Evolutionary conservation across 2,888 invertebrate genomes (phyloP).

Genomic region (Augochlorella aurata): DNA sequence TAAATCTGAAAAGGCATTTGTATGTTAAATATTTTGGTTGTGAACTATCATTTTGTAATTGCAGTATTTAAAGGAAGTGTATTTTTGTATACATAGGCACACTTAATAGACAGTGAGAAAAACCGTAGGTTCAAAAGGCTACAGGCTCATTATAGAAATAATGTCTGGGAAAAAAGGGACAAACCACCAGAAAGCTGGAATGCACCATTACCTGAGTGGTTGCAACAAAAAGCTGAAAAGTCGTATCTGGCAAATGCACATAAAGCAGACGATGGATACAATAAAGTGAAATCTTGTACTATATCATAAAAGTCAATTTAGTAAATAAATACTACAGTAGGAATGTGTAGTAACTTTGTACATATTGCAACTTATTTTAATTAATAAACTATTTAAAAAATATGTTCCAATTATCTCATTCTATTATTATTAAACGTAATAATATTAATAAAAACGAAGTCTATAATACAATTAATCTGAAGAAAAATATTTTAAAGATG

Average conservation of each 20-base stretch:
- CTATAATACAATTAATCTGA: too few species aligned
- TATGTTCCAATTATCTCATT: background rate
- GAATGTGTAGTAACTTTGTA: background rate
- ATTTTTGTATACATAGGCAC: conserved; percentile 82
- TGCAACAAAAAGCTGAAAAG: conserved; percentile 86
- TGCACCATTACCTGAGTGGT: conserved; percentile 90
- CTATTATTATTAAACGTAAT: too few species aligned
- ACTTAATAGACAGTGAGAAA: conserved; percentile 89
- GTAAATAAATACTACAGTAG: background rate
- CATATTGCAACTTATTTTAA: background rate
- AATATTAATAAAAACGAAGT: too few species aligned
- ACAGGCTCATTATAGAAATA: conserved; percentile 87
- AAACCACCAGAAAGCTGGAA: conserved; percentile 92
- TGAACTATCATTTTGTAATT: background rate
- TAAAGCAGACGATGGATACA: conserved; percentile 84
- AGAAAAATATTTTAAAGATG: too few species aligned
- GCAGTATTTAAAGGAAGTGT: background rate
- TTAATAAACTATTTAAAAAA: conserved; percentile 4
- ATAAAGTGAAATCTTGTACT: conserved; percentile 24
- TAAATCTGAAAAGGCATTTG: conserved; percentile 86
- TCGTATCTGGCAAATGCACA: conserved; percentile 87
- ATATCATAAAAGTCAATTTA: conserved; percentile 41
- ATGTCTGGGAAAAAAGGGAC: conserved; percentile 90
- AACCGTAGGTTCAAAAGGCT: conserved; percentile 86
- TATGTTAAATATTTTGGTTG: conserved; percentile 79